Conservation (phyloP, 2,888 invertebrate genomes). For the Schizaphis graminum region DNA sequence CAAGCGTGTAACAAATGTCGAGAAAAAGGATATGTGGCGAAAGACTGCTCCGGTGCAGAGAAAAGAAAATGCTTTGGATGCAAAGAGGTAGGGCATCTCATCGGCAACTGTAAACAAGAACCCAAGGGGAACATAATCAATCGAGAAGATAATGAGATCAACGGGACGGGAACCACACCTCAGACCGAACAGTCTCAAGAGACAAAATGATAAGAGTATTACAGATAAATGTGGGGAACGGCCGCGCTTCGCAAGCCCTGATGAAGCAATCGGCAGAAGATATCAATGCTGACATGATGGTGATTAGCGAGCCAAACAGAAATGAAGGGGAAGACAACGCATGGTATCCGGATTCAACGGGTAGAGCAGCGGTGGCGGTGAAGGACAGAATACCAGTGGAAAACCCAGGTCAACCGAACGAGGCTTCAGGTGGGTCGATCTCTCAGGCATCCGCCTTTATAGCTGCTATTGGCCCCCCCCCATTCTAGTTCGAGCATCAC, state of each 20-base stretch:
- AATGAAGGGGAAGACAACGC: slow-evolving; percentile 14
- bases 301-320: slow-evolving; percentile 3
- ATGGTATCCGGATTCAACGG: neutral
- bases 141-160: no score
- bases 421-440: slow-evolving; percentile 1
- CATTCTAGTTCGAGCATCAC: neutral
- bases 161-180: no score
- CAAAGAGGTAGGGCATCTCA: no score
- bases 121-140: no score
- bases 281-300: neutral
- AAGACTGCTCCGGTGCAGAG: neutral
- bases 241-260: neutral
- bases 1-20: slow-evolving; percentile 6
- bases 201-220: neutral
- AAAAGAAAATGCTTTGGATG: neutral
- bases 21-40: neutral
- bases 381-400: neutral
- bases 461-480: slow-evolving; percentile 2
- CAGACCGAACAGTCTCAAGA: no score
- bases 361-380: neutral
- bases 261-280: slow-evolving; percentile 4
- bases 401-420: neutral
- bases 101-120: no score
- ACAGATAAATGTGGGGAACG: slow-evolving; percentile 14
- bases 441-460: neutral